These are phyloP conservation scores for Ochropacha duplaris DNA, from an alignment of 2,888 invertebrate species.

Conservation along the genomic window DNA sequence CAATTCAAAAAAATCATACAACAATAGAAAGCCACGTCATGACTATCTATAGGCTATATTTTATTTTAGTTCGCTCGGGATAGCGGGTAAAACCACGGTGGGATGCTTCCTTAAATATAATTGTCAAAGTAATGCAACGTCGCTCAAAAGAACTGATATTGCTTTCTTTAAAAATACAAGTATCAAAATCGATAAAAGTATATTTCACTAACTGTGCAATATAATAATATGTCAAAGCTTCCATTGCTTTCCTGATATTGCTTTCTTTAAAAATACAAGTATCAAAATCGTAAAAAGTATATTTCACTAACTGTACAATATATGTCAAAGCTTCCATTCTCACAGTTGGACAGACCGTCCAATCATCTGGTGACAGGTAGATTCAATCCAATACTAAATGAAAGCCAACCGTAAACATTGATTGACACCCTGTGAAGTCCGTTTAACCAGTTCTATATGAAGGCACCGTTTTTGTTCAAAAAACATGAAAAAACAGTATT, in stretches of 20 bases:
- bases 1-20: too few relatives aligned
- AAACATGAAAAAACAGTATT: background rate
- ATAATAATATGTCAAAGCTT: too few relatives aligned
- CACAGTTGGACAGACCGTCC: constrained; percentile 39
- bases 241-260: background rate
- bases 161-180: too few relatives aligned
- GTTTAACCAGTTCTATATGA: background rate
- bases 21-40: too few relatives aligned
- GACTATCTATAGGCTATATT: too few relatives aligned
- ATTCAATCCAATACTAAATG: constrained; percentile 54
- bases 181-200: too few relatives aligned
- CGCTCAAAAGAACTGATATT: too few relatives aligned
- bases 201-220: too few relatives aligned
- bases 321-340: constrained; percentile 2
- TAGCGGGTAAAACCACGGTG: too few relatives aligned
- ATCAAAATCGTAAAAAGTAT: background rate
- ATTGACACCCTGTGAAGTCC: constrained; percentile 37
- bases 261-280: background rate
- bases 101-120: too few relatives aligned
- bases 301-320: constrained; percentile 8
- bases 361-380: constrained; percentile 63
- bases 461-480: background rate
- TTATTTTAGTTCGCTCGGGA: too few relatives aligned
- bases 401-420: constrained; percentile 48
- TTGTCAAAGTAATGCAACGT: too few relatives aligned